Evolutionary conservation across 64 coral and sea anemone genomes (phyloP).

Genomic region (Pocillopora verrucosa): DNA sequence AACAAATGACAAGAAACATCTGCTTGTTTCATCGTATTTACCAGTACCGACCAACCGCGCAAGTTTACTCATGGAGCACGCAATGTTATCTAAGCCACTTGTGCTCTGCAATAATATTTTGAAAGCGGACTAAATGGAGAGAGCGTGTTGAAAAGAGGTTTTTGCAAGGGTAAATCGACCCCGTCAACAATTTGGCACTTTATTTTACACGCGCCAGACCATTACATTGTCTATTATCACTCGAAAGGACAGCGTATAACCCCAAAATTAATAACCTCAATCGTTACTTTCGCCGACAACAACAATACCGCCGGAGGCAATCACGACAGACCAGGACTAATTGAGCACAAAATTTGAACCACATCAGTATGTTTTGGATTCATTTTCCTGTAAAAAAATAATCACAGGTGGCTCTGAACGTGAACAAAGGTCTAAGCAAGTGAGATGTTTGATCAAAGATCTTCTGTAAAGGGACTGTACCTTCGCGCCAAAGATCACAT

Average conservation of each 20-base stretch:
- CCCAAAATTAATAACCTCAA: slow-evolving; percentile 33
- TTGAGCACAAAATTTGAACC: background rate
- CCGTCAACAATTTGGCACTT: slow-evolving; percentile 49
- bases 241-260: slow-evolving; percentile 24
- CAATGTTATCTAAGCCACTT: slow-evolving; percentile 22
- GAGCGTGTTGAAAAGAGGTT: slow-evolving; percentile 33
- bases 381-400: background rate
- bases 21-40: background rate
- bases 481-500: background rate
- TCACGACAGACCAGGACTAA: background rate
- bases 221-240: slow-evolving; percentile 37
- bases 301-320: slow-evolving; percentile 7
- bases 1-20: background rate
- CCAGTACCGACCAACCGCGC: slow-evolving; percentile 2
- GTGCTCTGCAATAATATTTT: slow-evolving; percentile 38
- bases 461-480: background rate
- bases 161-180: slow-evolving; percentile 22
- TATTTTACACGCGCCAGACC: slow-evolving; percentile 19
- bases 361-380: background rate
- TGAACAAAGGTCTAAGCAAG: background rate
- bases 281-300: slow-evolving; percentile 26
- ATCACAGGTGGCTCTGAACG: background rate
- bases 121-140: slow-evolving; percentile 21
- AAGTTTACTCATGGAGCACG: background rate
- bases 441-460: background rate